Conservation (phyloP, 2,888 invertebrate genomes). For the Tenthredo notha region DNA sequence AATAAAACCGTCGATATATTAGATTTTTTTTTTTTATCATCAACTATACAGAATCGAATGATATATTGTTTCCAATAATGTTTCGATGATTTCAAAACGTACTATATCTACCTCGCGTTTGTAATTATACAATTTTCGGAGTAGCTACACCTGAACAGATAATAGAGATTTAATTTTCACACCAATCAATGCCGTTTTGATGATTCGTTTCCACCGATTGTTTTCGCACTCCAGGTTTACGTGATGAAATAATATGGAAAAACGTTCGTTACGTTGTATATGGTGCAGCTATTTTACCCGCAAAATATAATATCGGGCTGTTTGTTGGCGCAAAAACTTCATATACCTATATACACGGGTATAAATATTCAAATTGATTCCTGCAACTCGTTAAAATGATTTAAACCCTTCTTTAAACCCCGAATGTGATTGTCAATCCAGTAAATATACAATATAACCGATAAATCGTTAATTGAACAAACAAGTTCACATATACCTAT, state of each 20-base stretch:
- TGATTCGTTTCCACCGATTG: slow-evolving; percentile 23
- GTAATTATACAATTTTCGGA: slow-evolving; percentile 33
- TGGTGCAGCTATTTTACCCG: background rate
- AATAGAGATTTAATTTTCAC: slow-evolving; percentile 25
- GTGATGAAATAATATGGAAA: background rate
- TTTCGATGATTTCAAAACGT: background rate
- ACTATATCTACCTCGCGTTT: background rate
- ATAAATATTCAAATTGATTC: slow-evolving; percentile 35
- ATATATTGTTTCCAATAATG: too few species aligned
- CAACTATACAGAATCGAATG: background rate
- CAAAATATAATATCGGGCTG: slow-evolving; percentile 2
- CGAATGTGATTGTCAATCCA: slow-evolving; percentile 8
- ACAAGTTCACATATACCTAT: background rate
- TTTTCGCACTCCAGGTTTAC: background rate
- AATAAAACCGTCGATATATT: too few species aligned
- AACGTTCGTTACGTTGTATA: background rate
- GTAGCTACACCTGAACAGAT: background rate
- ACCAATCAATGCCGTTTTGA: slow-evolving; percentile 30
- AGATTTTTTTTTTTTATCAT: too few species aligned
- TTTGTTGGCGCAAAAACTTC: background rate
- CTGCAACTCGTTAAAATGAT: slow-evolving; percentile 9
- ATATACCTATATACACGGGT: background rate
- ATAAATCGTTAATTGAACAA: background rate
- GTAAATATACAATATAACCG: background rate
- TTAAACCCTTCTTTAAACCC: slow-evolving; percentile 16